A percentile compares a stretch with the other conserved stretches of the same genome.
These are phyloP conservation scores for Eilema griseolum DNA, from an alignment of 2,888 invertebrate genomes.

Conservation along the genomic window DNA sequence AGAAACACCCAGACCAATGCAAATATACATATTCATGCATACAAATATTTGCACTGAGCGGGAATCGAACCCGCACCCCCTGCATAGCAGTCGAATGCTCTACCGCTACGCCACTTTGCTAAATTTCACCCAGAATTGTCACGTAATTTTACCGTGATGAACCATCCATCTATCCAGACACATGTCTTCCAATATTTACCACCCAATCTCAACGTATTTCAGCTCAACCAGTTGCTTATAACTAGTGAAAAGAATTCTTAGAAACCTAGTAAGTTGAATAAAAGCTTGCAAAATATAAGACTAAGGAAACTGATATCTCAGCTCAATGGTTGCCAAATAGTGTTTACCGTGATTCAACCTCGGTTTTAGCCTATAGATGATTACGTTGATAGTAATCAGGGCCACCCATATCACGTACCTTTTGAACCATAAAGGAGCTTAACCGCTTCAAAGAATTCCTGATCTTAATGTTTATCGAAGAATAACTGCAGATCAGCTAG, in stretches of 20 bases:
- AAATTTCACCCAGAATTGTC: background rate
- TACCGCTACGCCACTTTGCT: too few species aligned
- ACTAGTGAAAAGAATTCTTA: background rate
- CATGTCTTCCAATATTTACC: background rate
- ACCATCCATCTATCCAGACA: background rate
- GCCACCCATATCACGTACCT: constrained; percentile 6
- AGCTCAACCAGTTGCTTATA: background rate
- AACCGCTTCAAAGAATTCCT: background rate
- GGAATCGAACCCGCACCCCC: too few species aligned
- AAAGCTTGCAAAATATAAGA: background rate
- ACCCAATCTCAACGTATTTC: background rate
- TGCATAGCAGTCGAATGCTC: too few species aligned
- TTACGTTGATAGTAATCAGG: background rate
- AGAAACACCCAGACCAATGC: too few species aligned
- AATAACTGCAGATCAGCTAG: background rate
- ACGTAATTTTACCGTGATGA: background rate
- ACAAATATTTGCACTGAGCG: too few species aligned
- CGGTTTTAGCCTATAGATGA: background rate
- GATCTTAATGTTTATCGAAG: background rate
- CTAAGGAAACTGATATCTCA: background rate
- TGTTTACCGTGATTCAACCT: constrained; percentile 19
- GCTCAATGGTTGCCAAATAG: background rate
- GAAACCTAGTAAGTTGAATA: background rate
- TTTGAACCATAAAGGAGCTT: background rate
- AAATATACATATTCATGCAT: too few species aligned